These are phyloP conservation scores for Struthidea cinerea DNA, from an alignment of 2,113 vertebrate species.

Conservation along the genomic window DNA sequence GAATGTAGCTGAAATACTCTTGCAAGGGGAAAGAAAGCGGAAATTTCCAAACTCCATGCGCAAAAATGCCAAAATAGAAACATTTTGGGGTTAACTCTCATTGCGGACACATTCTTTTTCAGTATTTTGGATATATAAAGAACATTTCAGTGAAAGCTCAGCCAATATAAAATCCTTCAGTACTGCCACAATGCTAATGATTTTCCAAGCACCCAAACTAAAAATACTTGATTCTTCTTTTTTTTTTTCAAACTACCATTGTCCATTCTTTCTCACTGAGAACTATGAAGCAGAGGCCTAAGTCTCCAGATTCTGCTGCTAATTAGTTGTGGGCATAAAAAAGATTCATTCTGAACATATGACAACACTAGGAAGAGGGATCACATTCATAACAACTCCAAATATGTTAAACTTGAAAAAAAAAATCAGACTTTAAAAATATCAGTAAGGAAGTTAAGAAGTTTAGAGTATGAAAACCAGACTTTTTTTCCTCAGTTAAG, in stretches of 20 bases:
- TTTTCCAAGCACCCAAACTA: neutral
- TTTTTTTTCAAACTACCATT: neutral
- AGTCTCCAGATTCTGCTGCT: neutral
- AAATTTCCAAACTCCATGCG: neutral
- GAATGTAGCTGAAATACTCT: neutral
- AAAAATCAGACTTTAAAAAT: neutral
- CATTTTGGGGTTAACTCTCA: neutral
- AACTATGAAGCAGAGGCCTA: neutral
- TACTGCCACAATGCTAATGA: neutral
- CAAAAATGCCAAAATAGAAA: neutral
- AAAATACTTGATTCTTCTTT: neutral
- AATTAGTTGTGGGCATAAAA: neutral
- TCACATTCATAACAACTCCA: neutral
- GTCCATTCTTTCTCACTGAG: neutral
- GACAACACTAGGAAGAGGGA: neutral
- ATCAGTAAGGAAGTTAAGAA: neutral
- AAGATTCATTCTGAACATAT: neutral
- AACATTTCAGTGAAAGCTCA: neutral
- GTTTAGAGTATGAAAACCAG: neutral
- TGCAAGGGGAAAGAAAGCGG: accelerated
- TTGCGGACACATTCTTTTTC: neutral
- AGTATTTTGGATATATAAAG: neutral
- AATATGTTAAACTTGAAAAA: neutral
- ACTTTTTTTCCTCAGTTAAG: neutral
- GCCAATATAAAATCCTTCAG: neutral